Conservation (phyloP, 2,888 invertebrate genomes). For the Melinaea menophilus region DNA sequence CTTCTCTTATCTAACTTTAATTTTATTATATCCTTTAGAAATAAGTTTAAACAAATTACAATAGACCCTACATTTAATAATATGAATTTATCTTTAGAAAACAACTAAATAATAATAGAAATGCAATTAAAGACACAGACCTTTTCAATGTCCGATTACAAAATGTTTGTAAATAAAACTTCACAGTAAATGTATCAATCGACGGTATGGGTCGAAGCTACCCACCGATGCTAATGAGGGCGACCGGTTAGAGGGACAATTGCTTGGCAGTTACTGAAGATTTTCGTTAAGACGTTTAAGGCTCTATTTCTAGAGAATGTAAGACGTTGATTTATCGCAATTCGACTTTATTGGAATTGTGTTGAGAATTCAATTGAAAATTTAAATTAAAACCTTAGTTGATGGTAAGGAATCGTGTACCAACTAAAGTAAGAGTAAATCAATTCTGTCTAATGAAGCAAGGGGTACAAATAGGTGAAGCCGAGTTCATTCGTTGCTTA, state of each 20-base stretch:
- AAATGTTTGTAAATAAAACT: constrained; percentile 55
- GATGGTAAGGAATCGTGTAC: constrained; percentile 32
- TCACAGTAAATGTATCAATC: constrained; percentile 71
- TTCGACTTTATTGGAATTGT: constrained; percentile 46
- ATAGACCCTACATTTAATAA: neutral
- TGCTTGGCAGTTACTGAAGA: constrained; percentile 57
- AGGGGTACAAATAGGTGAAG: constrained; percentile 47
- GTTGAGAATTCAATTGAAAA: constrained; percentile 43
- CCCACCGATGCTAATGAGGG: constrained; percentile 67
- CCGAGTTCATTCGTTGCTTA: constrained; percentile 44
- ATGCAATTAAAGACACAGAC: constrained; percentile 41
- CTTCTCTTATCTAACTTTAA: constrained; percentile 42
- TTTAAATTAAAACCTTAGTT: constrained; percentile 32
- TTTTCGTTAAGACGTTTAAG: constrained; percentile 62
- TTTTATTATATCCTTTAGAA: constrained; percentile 37
- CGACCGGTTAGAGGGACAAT: constrained; percentile 66
- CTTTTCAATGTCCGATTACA: constrained; percentile 53
- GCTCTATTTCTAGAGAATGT: constrained; percentile 56
- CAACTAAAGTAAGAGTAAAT: constrained; percentile 34
- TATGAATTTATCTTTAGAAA: neutral
- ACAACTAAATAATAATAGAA: constrained; percentile 36
- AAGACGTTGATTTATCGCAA: constrained; percentile 58
- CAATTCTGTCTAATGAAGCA: constrained; percentile 49
- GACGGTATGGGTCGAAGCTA: constrained; percentile 55
- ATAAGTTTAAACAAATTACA: constrained; percentile 18